Evolutionary conservation across 2,888 invertebrate species (phyloP).

Genomic region (Carabus problematicus): DNA sequence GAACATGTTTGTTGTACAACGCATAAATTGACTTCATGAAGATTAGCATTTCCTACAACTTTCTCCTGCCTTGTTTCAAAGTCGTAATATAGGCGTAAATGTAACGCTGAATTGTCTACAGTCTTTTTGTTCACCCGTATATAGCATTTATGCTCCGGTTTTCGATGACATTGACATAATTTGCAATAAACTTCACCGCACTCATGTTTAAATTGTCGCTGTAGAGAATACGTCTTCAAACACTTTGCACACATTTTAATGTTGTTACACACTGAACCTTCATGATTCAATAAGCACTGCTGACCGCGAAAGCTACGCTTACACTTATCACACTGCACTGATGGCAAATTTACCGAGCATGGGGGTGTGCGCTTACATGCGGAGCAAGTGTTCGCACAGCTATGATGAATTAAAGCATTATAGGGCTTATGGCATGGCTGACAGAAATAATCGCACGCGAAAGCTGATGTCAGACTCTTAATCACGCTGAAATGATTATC

Average conservation of each 20-base stretch:
- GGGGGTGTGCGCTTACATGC: not conserved
- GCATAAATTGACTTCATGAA: too few species aligned
- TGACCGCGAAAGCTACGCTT: not conserved
- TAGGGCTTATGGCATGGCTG: slow-evolving; percentile 1
- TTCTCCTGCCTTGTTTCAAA: too few species aligned
- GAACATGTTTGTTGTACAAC: too few species aligned
- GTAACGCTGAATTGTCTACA: not conserved
- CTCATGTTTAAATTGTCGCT: not conserved
- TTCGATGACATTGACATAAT: not conserved
- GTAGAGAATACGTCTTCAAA: not conserved
- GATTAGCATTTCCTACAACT: too few species aligned
- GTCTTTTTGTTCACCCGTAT: not conserved
- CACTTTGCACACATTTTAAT: not conserved
- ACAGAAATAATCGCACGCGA: not conserved
- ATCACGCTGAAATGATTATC: not conserved
- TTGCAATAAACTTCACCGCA: not conserved
- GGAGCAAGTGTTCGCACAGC: not conserved
- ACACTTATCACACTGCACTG: too few species aligned
- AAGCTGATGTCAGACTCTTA: not conserved
- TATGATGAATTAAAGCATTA: not conserved
- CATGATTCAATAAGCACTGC: not conserved
- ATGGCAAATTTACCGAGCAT: not conserved
- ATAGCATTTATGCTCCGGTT: not conserved
- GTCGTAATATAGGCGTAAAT: too few species aligned
- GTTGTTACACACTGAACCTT: not conserved